Percentiles rank a stretch among this genome's conserved stretches.
Conservation (phyloP, 2,797 vertebrate species). For the Poeciliopsis turneri region DNA sequence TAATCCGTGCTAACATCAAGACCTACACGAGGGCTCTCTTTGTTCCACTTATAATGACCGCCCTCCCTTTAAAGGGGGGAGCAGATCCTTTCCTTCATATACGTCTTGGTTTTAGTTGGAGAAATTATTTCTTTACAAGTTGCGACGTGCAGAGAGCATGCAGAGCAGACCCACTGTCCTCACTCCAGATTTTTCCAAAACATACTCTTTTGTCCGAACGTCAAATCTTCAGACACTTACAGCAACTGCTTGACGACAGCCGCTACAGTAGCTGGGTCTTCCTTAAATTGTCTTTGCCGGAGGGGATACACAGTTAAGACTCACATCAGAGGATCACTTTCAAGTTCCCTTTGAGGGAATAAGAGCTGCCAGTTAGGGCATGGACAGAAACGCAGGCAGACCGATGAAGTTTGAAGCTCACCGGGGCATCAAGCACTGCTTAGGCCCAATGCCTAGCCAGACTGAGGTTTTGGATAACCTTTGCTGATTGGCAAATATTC, state of each 20-base stretch:
- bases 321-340: constrained; percentile 73
- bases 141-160: constrained; percentile 27
- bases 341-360: constrained; percentile 72
- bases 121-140: constrained; percentile 31
- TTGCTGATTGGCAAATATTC: constrained; percentile 29
- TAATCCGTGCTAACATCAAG: constrained; percentile 77
- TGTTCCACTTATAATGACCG: constrained; percentile 65
- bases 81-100: constrained; percentile 30
- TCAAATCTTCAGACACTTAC: constrained; percentile 53
- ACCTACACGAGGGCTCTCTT: constrained; percentile 64
- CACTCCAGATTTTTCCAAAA: constrained; percentile 34
- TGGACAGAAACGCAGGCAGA: constrained; percentile 55
- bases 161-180: constrained; percentile 14
- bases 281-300: constrained; percentile 64
- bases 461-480: constrained; percentile 50
- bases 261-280: constrained; percentile 58
- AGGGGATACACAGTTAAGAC: constrained; percentile 71
- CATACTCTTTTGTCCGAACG: constrained; percentile 43
- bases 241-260: constrained; percentile 46
- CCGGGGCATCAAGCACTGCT: constrained; percentile 51
- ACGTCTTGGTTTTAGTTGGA: constrained; percentile 23
- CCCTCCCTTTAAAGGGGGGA: constrained; percentile 15
- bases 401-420: constrained; percentile 58
- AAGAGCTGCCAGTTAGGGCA: constrained; percentile 65
- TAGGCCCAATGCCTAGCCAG: constrained; percentile 57